A percentile compares a stretch with the other conserved stretches of the same genome.
Evolutionary conservation across 2,888 invertebrate species (phyloP).

Genomic region (Melanargia galathea): DNA sequence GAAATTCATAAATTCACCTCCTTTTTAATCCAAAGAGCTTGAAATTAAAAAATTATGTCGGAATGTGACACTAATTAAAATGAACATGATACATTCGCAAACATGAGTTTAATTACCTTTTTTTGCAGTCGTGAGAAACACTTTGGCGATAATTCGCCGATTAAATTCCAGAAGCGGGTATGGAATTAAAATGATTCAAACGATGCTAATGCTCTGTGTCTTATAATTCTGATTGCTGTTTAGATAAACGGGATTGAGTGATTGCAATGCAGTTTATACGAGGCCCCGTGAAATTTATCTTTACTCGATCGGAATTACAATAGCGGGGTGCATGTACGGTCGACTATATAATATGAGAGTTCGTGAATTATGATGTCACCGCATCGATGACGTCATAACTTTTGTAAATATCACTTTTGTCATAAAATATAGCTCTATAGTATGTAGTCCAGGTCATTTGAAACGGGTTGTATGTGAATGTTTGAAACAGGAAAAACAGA

Average conservation of each 20-base stretch:
- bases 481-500: constrained; percentile 14
- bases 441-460: constrained; percentile 1
- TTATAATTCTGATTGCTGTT: constrained; percentile 43
- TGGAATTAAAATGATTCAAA: constrained; percentile 40
- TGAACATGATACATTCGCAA: neutral
- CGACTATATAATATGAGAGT: constrained; percentile 8
- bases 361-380: constrained; percentile 19
- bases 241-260: constrained; percentile 44
- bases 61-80: neutral
- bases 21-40: neutral
- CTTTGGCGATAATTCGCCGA: constrained; percentile 39
- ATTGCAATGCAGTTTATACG: constrained; percentile 44
- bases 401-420: constrained; percentile 13
- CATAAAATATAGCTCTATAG: neutral
- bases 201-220: constrained; percentile 33
- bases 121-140: constrained; percentile 41
- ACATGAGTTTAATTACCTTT: constrained; percentile 21
- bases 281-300: constrained; percentile 41
- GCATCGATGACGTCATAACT: constrained; percentile 17
- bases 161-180: constrained; percentile 42
- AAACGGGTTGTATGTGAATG: neutral
- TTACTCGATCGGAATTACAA: constrained; percentile 42
- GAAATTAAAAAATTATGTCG: neutral
- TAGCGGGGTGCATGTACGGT: constrained; percentile 24
- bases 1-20: no score